Base-by-base conservation (phyloP, 2,113 vertebrate genomes). In the Labeo catla region DNA sequence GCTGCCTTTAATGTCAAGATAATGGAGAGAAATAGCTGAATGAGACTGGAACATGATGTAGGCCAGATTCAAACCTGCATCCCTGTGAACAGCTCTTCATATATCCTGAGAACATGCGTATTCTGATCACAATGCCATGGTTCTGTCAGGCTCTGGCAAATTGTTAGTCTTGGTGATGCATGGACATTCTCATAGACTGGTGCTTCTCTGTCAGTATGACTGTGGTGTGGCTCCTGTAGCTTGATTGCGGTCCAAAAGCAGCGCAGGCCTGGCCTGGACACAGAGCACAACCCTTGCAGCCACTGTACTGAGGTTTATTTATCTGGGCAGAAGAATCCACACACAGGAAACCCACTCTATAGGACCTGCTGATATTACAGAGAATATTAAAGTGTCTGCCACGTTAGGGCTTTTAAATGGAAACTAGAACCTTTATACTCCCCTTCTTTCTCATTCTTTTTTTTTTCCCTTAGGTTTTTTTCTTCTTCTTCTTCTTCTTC, bases 221-320 rank as follows among this genome's bases (percentile, higher is more conserved):
- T 93, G 91, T 77, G 91, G 92, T 93, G 77, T 81, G 90, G 89
- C 92, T 93, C 93, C 93, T 93, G 91, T 88, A 91, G 93, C 91
- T 91, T 94, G 93, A 87, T 91, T 79, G 84, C 6, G n/a, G 23
- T 92, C 95, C 94, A 95, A 91, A 90, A 83, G 91, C 91, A 93
- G 90, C 88, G 86, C 84, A 19, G 59, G 57, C 89, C 90, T 91
- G 83, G 86, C 90, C 88, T 87, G 88, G 84, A 91, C 83, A 83
- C 16, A 8, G 61, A 84, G 91, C 88, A 16, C 76, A 61, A 66
- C 88, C 84, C 89, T 86, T 68, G 89, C 91, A 93, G 91, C 93
- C 90, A 88, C 90, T 73, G 87, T 89, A 85, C 85, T 92, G 85
- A 92, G 91, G 90, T 93, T 94, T 95, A 91, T 95, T 95, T 95